phyloP scores from a whole-genome alignment of 64 coral and sea anemone species.

The Montipora cactus region DNA sequence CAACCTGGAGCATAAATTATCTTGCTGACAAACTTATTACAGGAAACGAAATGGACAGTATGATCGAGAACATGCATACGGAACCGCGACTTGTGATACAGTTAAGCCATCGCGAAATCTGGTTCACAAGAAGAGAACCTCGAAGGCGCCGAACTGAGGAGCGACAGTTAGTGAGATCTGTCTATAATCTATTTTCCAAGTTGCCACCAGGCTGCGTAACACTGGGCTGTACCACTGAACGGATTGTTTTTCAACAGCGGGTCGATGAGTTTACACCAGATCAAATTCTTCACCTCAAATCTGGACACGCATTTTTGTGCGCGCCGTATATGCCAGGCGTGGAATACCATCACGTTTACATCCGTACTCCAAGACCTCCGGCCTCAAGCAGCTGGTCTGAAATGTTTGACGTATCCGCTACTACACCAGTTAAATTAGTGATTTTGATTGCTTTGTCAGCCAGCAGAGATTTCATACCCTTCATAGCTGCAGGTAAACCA shows the following conservation, averaged over 20 bases:
- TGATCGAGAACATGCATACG: constrained; percentile 60
- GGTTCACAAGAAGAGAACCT: constrained; percentile 75
- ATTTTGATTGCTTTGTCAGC: constrained; percentile 71
- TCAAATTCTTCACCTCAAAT: constrained; percentile 41
- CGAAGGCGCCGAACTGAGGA: constrained; percentile 69
- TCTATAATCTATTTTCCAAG: constrained; percentile 65
- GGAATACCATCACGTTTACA: constrained; percentile 70
- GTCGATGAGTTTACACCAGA: neutral
- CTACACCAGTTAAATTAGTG: constrained; percentile 68
- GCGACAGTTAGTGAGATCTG: constrained; percentile 70
- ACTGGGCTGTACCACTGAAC: constrained; percentile 82
- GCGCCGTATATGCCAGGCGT: constrained; percentile 66
- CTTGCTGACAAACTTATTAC: constrained; percentile 76
- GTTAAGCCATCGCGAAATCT: constrained; percentile 83
- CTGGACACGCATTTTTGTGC: constrained; percentile 61
- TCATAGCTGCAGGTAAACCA: constrained; percentile 70
- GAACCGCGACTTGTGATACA: constrained; percentile 61
- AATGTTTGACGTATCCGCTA: constrained; percentile 51
- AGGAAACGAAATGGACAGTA: constrained; percentile 54
- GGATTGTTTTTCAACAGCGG: constrained; percentile 52
- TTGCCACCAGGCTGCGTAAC: constrained; percentile 64
- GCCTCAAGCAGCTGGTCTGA: constrained; percentile 55
- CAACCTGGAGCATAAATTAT: constrained; percentile 54
- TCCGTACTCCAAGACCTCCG: constrained; percentile 49
- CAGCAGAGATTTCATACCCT: constrained; percentile 78